Evolutionary conservation across 2,888 invertebrate genomes (phyloP).

Genomic region (Deilephila elpenor): DNA sequence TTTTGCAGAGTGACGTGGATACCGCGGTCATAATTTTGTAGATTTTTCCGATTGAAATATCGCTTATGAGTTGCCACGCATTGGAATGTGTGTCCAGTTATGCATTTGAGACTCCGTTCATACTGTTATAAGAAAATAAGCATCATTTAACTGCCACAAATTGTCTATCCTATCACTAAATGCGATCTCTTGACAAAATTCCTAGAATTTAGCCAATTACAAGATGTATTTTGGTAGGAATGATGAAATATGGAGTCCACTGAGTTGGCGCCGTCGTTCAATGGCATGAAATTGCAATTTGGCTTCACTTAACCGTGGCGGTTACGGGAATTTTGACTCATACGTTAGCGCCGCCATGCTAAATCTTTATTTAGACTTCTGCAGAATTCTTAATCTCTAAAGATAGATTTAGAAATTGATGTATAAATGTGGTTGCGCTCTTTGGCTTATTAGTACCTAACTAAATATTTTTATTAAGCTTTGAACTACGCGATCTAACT

Average conservation of each 20-base stretch:
- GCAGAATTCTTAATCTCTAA: not conserved
- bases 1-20: too few species aligned
- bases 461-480: too few species aligned
- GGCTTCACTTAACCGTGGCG: slow-evolving; percentile 17
- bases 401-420: too few species aligned
- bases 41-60: too few species aligned
- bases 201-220: not conserved
- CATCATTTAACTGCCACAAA: not conserved
- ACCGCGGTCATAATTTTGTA: too few species aligned
- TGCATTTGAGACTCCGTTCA: too few species aligned
- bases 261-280: slow-evolving; percentile 10
- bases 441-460: too few species aligned
- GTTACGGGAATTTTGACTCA: slow-evolving; percentile 20
- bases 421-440: too few species aligned
- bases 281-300: slow-evolving; percentile 19
- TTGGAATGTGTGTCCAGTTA: too few species aligned
- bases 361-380: slow-evolving; percentile 10
- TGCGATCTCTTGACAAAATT: not conserved
- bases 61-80: too few species aligned
- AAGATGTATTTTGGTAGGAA: slow-evolving; percentile 6
- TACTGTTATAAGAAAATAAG: too few species aligned
- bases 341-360: not conserved
- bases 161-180: not conserved
- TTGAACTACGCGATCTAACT: too few species aligned
- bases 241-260: slow-evolving; percentile 7